phyloP scores from a whole-genome alignment of 2,888 invertebrate species.

The Vannuccia rotundouncinata region DNA sequence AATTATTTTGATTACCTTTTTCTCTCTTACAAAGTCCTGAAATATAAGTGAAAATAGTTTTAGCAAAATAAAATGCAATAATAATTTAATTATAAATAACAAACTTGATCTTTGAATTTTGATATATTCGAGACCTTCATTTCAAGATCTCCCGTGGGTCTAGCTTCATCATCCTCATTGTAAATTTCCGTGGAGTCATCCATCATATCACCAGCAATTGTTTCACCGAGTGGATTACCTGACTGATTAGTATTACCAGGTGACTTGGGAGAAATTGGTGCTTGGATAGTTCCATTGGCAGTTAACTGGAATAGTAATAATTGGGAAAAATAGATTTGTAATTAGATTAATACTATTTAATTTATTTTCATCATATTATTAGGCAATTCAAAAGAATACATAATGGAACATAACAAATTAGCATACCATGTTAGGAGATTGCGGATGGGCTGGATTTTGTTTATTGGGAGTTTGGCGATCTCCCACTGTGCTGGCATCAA shows the following conservation, averaged over 20 bases:
- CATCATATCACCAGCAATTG: slow-evolving; percentile 12
- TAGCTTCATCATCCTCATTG: slow-evolving; percentile 31
- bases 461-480: not conserved
- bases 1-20: too few species aligned
- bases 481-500: not conserved
- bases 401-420: not conserved
- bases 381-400: too few species aligned
- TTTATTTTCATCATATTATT: not conserved
- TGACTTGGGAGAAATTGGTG: not conserved
- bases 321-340: not conserved
- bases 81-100: not conserved
- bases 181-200: slow-evolving; percentile 27
- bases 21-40: not conserved
- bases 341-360: not conserved
- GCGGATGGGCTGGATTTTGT: not conserved
- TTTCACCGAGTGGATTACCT: not conserved
- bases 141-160: slow-evolving; percentile 29
- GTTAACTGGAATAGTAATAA: not conserved
- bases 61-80: not conserved
- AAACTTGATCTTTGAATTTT: slow-evolving; percentile 3
- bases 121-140: not conserved
- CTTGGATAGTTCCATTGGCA: not conserved
- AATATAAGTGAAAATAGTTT: not conserved
- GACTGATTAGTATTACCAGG: not conserved
- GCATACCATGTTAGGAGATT: not conserved